Percentiles rank a stretch among this genome's conserved stretches.
These are phyloP conservation scores for Helleia helle DNA, from an alignment of 2,888 invertebrate species.

Conservation along the genomic window DNA sequence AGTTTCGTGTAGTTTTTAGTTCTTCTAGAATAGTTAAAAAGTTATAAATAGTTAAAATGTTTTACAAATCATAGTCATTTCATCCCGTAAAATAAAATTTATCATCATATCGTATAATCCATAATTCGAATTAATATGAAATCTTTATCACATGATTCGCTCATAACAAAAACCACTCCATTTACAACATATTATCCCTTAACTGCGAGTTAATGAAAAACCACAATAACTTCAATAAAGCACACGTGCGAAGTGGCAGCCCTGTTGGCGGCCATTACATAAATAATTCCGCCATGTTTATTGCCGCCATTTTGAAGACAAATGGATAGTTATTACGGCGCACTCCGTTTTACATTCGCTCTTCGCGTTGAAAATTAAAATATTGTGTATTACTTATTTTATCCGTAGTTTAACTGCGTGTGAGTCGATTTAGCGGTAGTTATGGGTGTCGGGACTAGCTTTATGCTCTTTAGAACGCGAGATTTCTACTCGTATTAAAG, in stretches of 20 bases:
- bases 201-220: conserved; percentile 58
- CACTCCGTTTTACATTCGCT: conserved; percentile 69
- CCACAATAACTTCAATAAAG: conserved; percentile 61
- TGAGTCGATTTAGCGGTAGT: conserved; percentile 49
- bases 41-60: too few relatives aligned
- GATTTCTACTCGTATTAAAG: conserved; percentile 26
- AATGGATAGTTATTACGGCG: conserved; percentile 72
- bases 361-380: conserved; percentile 66
- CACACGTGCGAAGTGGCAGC: conserved; percentile 62
- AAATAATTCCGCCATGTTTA: conserved; percentile 72
- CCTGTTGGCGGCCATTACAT: conserved; percentile 68
- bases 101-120: too few relatives aligned
- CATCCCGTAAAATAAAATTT: too few relatives aligned
- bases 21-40: too few relatives aligned
- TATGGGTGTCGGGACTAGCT: conserved; percentile 34
- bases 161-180: neutral
- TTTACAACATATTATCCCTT: conserved; percentile 29
- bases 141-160: neutral
- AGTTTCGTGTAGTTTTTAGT: too few relatives aligned
- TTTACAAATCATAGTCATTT: too few relatives aligned
- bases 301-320: conserved; percentile 73
- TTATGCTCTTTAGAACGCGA: conserved; percentile 31
- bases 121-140: neutral
- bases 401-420: conserved; percentile 54
- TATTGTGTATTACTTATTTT: conserved; percentile 69